Base-by-base conservation (phyloP, 2,888 invertebrate species). In the Gibbula magus region DNA sequence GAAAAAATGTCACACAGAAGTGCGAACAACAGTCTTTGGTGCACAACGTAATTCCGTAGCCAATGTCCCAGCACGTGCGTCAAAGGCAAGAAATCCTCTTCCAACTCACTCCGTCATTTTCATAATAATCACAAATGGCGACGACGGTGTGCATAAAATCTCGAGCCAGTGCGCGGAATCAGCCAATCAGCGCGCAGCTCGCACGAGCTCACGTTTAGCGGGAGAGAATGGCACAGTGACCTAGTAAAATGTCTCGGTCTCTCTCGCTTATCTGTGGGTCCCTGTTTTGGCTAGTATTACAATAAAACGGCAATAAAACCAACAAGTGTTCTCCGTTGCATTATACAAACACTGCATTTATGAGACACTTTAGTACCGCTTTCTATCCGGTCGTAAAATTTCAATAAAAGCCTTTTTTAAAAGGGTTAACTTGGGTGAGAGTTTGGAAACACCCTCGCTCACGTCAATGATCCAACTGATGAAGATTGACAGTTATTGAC, bases 91-190 rank as follows among this genome's bases (percentile, higher is more conserved):
- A 75, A 53, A 75, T 75, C 75, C 75, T n/a, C 75, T 54, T 35
- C 29, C 29, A 70, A 7, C 39, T 70, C 70, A 70, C 18, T 70
- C 82, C 83, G 79, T 82, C 85, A 85, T 81, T 75, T 56, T 78
- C 78, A 74, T 70, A 80, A 79, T 76, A 78, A 78, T 76, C 45
- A 78, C 78, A 79, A 82, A 85, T 85, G 85, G 85, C 85, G 85
- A 79, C 84, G 53, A 35, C 77, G 81, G 81, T 78, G 83, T 83
- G 79, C 84, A 84, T 84, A 84, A 84, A 81, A 77, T 75, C 74
- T 75, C 77, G 77, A 75, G 75, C 53, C 79, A 54, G 45, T 75
- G n/a, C 25, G 70, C 7, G 53, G 54, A 73, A 16, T 67, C 54
- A 76, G 70, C 84, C 84, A 84, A 84, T 84, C 78, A 83, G 67